Evolutionary conservation across 1,140 invertebrate genomes (phyloP), one percentile per base, ranked within the genome.

Genomic region (Yoshiicerus persimilis): DNA sequence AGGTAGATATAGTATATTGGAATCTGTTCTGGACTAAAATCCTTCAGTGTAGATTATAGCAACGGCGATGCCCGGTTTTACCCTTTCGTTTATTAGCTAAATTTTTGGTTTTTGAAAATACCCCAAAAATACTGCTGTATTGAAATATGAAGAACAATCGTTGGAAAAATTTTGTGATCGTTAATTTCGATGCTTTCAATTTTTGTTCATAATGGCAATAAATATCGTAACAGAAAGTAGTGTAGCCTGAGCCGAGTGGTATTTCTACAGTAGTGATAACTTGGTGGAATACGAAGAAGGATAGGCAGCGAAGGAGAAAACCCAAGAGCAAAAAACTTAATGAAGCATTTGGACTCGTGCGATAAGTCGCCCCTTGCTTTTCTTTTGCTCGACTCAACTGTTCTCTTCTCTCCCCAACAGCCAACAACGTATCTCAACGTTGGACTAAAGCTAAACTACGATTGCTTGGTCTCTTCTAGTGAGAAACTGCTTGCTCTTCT

Each of bases 301-400:
- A 88, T 39, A 38, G 38, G 11, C n/a, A 38, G 36, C 39, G 32
- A 70, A 56, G 41, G 41, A 88, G 84, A 70, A 39, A 86, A 86
- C 41, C 86, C 36, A 38, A 38, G 47, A 62, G 86, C 83, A 47
- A 87, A 89, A 89, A 89, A 87, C 16, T 83, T 89, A 89, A 89
- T 89, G 88, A 89, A 89, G 88, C 86, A 89, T 89, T 89, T 89
- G 88, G 86, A 86, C 86, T 85, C 47, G 86, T 64, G 87, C 87
- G 88, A 89, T 89, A 89, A 89, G 88, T 89, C 86, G 36, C 38
- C 75, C 75, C 34, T 80, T 80, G 34, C 32, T 80, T 80, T 80
- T 32, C 75, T 80, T 80, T 80, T 80, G 75, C 75, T 80, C 75
- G 32, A 34, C 34, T 80, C 75, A 80, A 34, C 75, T 80, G 16